Conservation (phyloP, 92 coral and sea anemone species). For the Actinernus sp. region DNA sequence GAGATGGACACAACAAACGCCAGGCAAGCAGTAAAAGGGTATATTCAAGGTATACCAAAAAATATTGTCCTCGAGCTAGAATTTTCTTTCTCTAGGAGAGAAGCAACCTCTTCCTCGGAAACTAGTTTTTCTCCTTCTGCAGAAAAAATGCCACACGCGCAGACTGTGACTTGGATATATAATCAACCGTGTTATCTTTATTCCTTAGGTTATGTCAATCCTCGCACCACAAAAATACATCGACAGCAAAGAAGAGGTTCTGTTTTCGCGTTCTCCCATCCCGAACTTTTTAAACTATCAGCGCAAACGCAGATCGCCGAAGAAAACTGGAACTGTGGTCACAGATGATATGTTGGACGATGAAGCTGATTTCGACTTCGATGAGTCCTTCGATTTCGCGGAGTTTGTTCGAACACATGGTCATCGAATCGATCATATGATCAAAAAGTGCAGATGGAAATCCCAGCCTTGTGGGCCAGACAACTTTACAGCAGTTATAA, state of each 20-base stretch:
- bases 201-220: slow-evolving; percentile 91
- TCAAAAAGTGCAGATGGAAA: slow-evolving; percentile 96
- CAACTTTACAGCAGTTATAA: slow-evolving; percentile 95
- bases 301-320: slow-evolving; percentile 64
- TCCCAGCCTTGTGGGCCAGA: slow-evolving; percentile 99
- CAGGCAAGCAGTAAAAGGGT: too few relatives aligned
- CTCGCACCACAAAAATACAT: slow-evolving; percentile 96
- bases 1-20: too few relatives aligned
- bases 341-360: slow-evolving; percentile 81
- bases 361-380: slow-evolving; percentile 81
- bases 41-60: too few relatives aligned
- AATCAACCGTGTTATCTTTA: not conserved
- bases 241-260: slow-evolving; percentile 91
- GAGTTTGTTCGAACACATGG: slow-evolving; percentile 99
- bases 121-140: too few relatives aligned
- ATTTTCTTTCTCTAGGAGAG: too few relatives aligned
- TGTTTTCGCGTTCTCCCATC: slow-evolving; percentile 94
- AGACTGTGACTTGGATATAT: too few relatives aligned
- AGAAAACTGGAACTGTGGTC: slow-evolving; percentile 74
- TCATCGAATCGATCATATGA: slow-evolving; percentile 99
- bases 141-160: too few relatives aligned
- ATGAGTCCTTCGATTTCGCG: slow-evolving; percentile 90
- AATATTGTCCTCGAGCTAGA: too few relatives aligned
- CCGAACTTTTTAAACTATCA: slow-evolving; percentile 92
- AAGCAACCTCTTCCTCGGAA: too few relatives aligned